These are phyloP conservation scores for Chelidonichthys spinosus DNA, from an alignment of 2,797 vertebrate genomes.

Conservation along the genomic window DNA sequence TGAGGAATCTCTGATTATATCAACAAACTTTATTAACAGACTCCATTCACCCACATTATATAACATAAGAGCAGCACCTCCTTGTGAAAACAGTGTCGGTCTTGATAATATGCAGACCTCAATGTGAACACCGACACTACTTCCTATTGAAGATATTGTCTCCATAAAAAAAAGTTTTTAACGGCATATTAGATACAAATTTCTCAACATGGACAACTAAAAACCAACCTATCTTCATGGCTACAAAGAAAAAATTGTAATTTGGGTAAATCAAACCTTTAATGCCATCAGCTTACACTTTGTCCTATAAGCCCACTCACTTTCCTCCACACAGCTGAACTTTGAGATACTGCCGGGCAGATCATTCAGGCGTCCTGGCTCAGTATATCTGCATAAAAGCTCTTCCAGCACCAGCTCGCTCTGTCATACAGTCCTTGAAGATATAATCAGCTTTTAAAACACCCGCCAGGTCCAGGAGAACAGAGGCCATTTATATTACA, in stretches of 20 bases:
- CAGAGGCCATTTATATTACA: slow-evolving; percentile 1
- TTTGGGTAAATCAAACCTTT: background rate
- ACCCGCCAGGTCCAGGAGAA: slow-evolving; percentile 3
- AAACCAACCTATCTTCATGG: background rate
- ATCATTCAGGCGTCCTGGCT: slow-evolving; percentile 41
- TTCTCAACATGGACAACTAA: background rate
- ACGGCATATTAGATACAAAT: background rate
- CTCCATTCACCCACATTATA: background rate
- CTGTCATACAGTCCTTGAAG: slow-evolving; percentile 14
- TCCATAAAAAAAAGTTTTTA: background rate
- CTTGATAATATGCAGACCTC: background rate
- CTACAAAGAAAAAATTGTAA: background rate
- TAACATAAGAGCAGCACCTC: background rate
- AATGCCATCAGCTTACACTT: background rate
- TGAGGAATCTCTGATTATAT: background rate
- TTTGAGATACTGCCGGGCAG: slow-evolving; percentile 40
- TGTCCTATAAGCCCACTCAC: background rate
- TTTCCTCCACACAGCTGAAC: slow-evolving; percentile 36
- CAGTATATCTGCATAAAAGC: slow-evolving; percentile 33
- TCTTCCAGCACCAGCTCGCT: slow-evolving; percentile 26
- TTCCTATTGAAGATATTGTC: background rate
- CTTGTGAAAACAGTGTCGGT: background rate
- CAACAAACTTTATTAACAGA: background rate
- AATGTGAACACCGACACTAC: background rate
- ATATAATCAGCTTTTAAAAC: slow-evolving; percentile 16